Percentiles rank a stretch among this genome's conserved stretches.
Conservation (phyloP, 2,797 vertebrate species). For the Vespertilio murinus region DNA sequence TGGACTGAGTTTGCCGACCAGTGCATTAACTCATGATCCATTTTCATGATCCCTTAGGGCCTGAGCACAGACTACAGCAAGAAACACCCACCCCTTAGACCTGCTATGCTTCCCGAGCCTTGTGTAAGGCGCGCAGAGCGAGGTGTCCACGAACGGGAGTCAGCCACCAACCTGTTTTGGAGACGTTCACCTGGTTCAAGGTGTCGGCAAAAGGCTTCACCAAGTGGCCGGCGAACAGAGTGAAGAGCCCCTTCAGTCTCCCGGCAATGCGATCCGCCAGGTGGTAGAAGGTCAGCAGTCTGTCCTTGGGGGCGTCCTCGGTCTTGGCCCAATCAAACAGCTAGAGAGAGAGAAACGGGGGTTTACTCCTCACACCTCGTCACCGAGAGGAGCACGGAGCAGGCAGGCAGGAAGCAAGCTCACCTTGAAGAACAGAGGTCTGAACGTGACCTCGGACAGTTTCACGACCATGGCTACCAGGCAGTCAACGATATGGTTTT, state of each 20-base stretch:
- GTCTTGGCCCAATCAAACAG: conserved; percentile 95
- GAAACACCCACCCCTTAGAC: neutral
- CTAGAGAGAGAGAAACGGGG: conserved; percentile 79
- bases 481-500: conserved; percentile 90
- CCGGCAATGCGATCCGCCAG: conserved; percentile 89
- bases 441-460: conserved; percentile 95
- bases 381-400: neutral
- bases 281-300: conserved; percentile 92
- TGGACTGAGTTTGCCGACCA: too few relatives aligned
- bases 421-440: conserved; percentile 98
- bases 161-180: conserved; percentile 86
- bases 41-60: neutral
- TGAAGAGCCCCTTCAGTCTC: conserved; percentile 94
- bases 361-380: neutral
- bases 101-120: neutral
- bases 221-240: conserved; percentile 94
- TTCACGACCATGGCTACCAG: conserved; percentile 95
- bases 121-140: neutral
- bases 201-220: conserved; percentile 92
- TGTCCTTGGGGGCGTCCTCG: conserved; percentile 85
- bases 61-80: neutral
- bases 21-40: neutral
- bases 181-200: conserved; percentile 86
- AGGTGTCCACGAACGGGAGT: neutral
- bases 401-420: neutral